Conservation (phyloP, 2,797 vertebrate species). For the Amblyraja radiata region DNA sequence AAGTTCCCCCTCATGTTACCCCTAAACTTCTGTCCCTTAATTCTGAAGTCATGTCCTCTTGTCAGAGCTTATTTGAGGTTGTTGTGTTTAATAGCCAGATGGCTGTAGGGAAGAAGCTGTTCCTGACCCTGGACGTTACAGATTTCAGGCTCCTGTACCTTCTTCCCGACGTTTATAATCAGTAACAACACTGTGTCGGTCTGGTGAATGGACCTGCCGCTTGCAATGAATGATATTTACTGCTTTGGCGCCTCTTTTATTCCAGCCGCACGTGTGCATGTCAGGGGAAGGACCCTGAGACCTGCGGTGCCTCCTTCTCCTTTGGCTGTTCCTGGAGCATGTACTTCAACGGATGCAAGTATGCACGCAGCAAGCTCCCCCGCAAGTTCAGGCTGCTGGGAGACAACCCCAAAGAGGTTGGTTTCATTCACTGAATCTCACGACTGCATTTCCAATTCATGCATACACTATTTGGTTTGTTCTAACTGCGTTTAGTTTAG, state of each 20-base stretch:
- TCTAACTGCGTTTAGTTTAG: too few species aligned
- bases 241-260: constrained; percentile 34
- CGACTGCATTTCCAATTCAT: background rate
- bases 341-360: constrained; percentile 98
- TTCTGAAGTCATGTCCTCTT: too few species aligned
- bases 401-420: constrained; percentile 88
- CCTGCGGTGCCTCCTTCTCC: constrained; percentile 89
- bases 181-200: background rate
- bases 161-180: background rate
- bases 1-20: too few species aligned
- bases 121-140: too few species aligned
- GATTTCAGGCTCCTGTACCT: too few species aligned
- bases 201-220: background rate
- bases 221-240: background rate
- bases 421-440: constrained; percentile 31
- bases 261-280: constrained; percentile 92
- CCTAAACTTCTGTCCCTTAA: too few species aligned
- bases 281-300: constrained; percentile 85
- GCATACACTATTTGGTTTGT: too few species aligned
- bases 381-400: constrained; percentile 93
- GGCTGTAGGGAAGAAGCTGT: too few species aligned
- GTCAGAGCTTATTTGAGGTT: too few species aligned
- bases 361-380: constrained; percentile 87
- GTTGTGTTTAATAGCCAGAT: too few species aligned
- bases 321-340: constrained; percentile 98